These are phyloP conservation scores for Clarias pachynema DNA, from an alignment of 2,797 vertebrate species.

Conservation along the genomic window DNA sequence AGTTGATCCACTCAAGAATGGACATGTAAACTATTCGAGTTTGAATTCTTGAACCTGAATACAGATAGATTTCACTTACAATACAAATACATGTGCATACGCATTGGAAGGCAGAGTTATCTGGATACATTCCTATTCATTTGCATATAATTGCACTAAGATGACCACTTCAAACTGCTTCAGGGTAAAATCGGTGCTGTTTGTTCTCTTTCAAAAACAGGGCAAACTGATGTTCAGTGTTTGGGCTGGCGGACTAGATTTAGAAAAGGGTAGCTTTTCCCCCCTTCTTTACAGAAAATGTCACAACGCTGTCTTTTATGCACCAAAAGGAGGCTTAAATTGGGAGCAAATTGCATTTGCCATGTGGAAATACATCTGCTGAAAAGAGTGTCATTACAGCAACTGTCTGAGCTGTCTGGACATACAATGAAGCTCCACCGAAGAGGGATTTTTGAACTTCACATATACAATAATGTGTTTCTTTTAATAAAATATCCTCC, in stretches of 20 bases:
- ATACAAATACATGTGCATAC: background rate
- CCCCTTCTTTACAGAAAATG: conserved; percentile 12
- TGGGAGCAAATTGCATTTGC: conserved; percentile 17
- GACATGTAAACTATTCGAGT: background rate
- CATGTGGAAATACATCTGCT: conserved; percentile 30
- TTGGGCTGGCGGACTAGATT: background rate
- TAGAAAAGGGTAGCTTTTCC: conserved; percentile 11
- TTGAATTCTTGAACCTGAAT: background rate
- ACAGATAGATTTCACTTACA: background rate
- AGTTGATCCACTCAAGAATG: background rate
- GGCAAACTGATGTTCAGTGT: conserved; percentile 13
- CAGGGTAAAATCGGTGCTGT: background rate
- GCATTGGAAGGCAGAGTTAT: background rate
- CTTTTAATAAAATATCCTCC: conserved; percentile 1
- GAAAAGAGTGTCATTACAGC: conserved; percentile 24
- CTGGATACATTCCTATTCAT: background rate
- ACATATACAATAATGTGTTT: background rate
- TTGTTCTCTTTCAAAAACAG: conserved; percentile 33
- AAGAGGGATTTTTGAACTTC: background rate
- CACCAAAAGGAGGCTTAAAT: conserved; percentile 10
- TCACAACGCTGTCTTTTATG: conserved; percentile 8
- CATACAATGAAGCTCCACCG: conserved; percentile 4
- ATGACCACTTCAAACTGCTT: background rate
- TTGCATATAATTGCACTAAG: background rate
- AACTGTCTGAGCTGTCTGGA: conserved; percentile 4